Percentiles rank a stretch among this genome's conserved stretches.
Evolutionary conservation across 2,888 invertebrate genomes (phyloP).

Genomic region (Agrilus mali): DNA sequence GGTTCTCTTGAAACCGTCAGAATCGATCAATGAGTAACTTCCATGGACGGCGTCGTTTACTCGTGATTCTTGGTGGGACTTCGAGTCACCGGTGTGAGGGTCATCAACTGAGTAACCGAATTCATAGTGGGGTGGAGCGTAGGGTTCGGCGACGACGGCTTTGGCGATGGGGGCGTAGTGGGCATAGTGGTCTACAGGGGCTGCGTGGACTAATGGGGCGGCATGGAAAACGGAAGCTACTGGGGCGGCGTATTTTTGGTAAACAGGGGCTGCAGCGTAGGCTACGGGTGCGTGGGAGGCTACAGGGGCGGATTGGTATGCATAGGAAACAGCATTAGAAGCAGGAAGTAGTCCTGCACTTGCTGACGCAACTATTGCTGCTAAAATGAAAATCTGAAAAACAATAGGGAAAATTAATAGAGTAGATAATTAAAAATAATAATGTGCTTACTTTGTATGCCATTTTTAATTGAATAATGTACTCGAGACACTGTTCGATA

Average conservation of each 20-base stretch:
- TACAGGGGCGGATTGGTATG: no score
- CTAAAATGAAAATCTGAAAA: no score
- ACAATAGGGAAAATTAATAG: no score
- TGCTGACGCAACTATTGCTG: no score
- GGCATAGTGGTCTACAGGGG: conserved; percentile 25
- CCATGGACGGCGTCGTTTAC: conserved; percentile 43
- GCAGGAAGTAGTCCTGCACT: no score
- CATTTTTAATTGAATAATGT: no score
- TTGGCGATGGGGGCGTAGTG: conserved; percentile 21
- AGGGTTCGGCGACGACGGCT: conserved; percentile 27
- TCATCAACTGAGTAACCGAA: conserved; percentile 44
- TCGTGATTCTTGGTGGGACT: conserved; percentile 41
- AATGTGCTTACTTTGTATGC: no score
- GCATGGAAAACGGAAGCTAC: conserved; percentile 23
- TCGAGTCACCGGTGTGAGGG: conserved; percentile 40
- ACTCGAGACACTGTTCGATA: no score
- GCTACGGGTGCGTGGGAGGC: conserved; percentile 7
- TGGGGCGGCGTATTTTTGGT: conserved; percentile 27
- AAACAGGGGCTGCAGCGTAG: conserved; percentile 10
- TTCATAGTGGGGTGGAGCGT: conserved; percentile 42
- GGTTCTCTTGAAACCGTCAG: conserved; percentile 41
- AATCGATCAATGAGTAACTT: conserved; percentile 40
- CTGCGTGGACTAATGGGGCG: conserved; percentile 27
- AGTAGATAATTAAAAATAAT: no score
- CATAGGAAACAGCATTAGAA: not conserved